Conservation (phyloP, 2,113 vertebrate genomes). For the Suricata suricatta region DNA sequence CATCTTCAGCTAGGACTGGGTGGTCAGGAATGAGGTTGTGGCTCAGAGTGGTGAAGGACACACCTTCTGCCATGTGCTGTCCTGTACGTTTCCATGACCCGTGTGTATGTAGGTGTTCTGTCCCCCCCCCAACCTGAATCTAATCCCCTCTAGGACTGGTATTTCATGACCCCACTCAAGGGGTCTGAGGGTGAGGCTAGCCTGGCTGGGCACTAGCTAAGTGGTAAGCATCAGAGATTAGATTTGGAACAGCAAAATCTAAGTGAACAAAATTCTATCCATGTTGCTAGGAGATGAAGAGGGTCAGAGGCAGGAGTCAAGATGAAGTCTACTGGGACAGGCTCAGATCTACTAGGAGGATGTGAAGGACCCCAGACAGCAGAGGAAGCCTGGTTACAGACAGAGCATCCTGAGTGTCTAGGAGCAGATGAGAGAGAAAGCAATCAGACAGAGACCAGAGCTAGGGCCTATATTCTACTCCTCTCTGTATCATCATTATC, state of each 20-base stretch:
- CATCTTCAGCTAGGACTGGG: background rate
- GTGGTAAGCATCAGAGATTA: background rate
- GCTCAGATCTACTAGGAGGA: background rate
- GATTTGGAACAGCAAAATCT: background rate
- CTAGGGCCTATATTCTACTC: background rate
- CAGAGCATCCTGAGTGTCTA: background rate
- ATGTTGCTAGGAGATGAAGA: background rate
- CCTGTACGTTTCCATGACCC: background rate
- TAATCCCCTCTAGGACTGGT: background rate
- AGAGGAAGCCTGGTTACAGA: no score
- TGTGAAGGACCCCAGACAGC: background rate
- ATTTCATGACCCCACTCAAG: background rate
- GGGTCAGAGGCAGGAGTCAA: background rate
- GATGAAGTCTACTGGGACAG: background rate
- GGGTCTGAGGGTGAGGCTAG: no score
- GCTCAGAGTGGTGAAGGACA: background rate
- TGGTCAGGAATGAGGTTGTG: background rate
- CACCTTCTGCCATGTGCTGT: background rate
- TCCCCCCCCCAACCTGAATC: background rate
- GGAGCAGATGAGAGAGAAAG: background rate
- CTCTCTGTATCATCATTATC: background rate
- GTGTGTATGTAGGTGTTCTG: fast-evolving
- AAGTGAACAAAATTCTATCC: background rate
- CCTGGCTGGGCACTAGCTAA: background rate
- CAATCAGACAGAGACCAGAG: background rate